phyloP scores from a whole-genome alignment of 92 coral and sea anemone species.

The Parazoanthus atlanticus region DNA sequence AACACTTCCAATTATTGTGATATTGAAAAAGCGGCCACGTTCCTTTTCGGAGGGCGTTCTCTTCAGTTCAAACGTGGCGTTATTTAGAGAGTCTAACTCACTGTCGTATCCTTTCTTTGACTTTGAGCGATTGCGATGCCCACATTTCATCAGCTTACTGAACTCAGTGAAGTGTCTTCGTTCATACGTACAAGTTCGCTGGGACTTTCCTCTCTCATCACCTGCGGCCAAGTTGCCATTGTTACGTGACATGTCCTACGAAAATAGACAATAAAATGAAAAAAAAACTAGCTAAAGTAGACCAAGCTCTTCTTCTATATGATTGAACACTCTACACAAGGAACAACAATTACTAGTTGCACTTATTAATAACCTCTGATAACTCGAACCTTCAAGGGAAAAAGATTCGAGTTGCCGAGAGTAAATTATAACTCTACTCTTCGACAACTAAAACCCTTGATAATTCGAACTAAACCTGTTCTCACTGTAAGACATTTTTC shows the following conservation, averaged over 20 bases:
- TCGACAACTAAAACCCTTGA: too few relatives aligned
- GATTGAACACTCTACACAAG: background rate
- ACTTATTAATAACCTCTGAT: too few relatives aligned
- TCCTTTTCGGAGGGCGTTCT: constrained; percentile 33
- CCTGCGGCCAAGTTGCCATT: background rate
- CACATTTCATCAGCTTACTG: background rate
- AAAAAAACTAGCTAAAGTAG: background rate
- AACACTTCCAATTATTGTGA: constrained; percentile 44
- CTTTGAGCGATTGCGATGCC: background rate
- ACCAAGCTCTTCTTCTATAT: background rate
- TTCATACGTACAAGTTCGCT: constrained; percentile 31
- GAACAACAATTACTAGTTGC: too few relatives aligned
- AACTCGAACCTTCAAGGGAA: too few relatives aligned
- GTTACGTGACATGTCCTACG: constrained; percentile 15
- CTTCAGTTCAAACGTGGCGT: constrained; percentile 42
- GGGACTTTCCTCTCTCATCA: background rate
- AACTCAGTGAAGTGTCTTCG: constrained; percentile 11
- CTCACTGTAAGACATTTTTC: too few relatives aligned
- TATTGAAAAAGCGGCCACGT: constrained; percentile 57
- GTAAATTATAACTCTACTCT: too few relatives aligned
- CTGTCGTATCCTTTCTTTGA: background rate
- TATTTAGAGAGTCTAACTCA: constrained; percentile 29
- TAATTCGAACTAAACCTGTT: too few relatives aligned
- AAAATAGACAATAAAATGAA: background rate
- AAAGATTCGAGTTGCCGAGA: too few relatives aligned